A percentile compares a stretch with the other conserved stretches of the same genome.
Evolutionary conservation across 2,797 vertebrate species (phyloP).

Genomic region (Uromys caudimaculatus): DNA sequence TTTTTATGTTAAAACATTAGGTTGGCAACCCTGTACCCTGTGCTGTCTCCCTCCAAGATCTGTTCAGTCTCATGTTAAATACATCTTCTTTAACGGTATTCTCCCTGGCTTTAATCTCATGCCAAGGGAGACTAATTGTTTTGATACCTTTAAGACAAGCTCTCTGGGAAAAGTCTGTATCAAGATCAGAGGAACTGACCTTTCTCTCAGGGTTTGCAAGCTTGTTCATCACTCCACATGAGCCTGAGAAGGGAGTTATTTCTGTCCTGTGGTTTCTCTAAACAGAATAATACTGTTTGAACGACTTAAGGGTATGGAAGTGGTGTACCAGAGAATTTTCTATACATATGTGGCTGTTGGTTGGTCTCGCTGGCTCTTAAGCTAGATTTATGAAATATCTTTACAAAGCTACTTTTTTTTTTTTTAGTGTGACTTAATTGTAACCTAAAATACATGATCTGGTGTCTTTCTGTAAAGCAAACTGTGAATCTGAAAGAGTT

Average conservation of each 20-base stretch:
- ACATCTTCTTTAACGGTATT: conserved; percentile 61
- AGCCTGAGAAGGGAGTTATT: conserved; percentile 56
- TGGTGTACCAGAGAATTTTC: conserved; percentile 37
- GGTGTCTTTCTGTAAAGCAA: conserved; percentile 46
- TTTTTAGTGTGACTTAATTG: conserved; percentile 56
- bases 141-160: conserved; percentile 74
- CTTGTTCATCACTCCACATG: conserved; percentile 55
- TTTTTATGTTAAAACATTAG: conserved; percentile 42
- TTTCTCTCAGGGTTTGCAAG: conserved; percentile 21
- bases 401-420: conserved; percentile 51
- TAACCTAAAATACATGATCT: conserved; percentile 55
- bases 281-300: conserved; percentile 63
- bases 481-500: conserved; percentile 29
- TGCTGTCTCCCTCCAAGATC: conserved; percentile 34
- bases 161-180: conserved; percentile 66
- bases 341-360: conserved; percentile 36
- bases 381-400: conserved; percentile 53
- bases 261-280: conserved; percentile 59
- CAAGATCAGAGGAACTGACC: conserved; percentile 69
- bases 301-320: neutral
- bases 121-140: conserved; percentile 70
- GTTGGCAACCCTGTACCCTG: conserved; percentile 15
- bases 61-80: conserved; percentile 63
- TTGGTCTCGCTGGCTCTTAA: conserved; percentile 15
- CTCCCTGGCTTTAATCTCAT: conserved; percentile 67